Evolutionary conservation across 2,888 invertebrate genomes (phyloP).

Genomic region (Pyrrhosoma nymphula): DNA sequence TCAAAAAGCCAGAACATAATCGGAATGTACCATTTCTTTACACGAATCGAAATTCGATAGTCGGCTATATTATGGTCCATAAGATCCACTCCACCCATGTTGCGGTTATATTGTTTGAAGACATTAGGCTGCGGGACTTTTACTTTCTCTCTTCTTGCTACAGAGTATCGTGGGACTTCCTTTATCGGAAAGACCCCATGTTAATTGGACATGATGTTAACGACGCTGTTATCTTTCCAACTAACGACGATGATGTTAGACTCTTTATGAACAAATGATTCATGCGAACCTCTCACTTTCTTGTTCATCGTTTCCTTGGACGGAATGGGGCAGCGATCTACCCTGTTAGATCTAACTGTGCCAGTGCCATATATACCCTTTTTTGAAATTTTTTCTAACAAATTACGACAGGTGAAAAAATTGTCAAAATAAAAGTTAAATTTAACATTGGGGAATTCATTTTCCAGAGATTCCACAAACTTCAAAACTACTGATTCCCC

Average conservation of each 20-base stretch:
- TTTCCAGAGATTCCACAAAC: too few species aligned
- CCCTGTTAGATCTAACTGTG: not conserved
- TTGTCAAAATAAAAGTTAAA: not conserved
- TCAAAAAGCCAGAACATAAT: too few species aligned
- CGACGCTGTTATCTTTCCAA: not conserved
- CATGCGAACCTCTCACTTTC: too few species aligned
- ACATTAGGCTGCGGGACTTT: not conserved
- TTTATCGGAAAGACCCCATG: not conserved
- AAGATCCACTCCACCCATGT: too few species aligned
- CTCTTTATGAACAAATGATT: too few species aligned
- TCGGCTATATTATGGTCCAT: not conserved
- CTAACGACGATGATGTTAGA: too few species aligned
- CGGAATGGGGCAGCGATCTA: not conserved
- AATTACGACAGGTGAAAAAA: not conserved
- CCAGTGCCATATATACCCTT: not conserved
- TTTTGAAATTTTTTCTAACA: not conserved
- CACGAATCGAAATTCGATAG: not conserved
- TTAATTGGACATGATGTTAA: not conserved
- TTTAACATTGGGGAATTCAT: not conserved
- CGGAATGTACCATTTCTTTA: not conserved
- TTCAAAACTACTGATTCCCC: slow-evolving; percentile 27
- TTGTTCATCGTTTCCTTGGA: not conserved
- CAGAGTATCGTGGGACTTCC: not conserved
- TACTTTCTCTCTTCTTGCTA: not conserved
- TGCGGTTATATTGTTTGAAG: too few species aligned